Evolutionary conservation across 2,113 vertebrate genomes (phyloP).

Genomic region (Macrotis lagotis): DNA sequence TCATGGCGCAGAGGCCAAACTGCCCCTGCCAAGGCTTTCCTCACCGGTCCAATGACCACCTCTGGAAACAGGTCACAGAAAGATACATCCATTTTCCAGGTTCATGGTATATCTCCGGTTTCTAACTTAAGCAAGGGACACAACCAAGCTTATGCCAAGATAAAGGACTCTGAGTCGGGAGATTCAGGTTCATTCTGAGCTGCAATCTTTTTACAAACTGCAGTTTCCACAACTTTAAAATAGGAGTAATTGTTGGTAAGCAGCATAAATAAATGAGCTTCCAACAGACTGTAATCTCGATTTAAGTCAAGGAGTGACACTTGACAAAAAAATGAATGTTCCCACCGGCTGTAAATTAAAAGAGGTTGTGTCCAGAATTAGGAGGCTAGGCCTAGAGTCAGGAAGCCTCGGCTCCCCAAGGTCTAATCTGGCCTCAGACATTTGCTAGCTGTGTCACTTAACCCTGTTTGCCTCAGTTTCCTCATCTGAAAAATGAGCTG

Average conservation of each 20-base stretch:
- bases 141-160: background rate
- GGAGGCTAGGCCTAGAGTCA: background rate
- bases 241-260: background rate
- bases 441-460: background rate
- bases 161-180: background rate
- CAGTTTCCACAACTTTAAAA: background rate
- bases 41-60: background rate
- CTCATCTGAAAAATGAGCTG: background rate
- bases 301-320: background rate
- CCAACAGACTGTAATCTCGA: background rate
- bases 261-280: background rate
- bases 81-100: background rate
- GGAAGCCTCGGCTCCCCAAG: background rate
- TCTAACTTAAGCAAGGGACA: background rate
- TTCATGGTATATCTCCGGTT: background rate
- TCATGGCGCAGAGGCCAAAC: background rate
- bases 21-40: background rate
- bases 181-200: background rate
- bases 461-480: background rate
- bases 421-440: background rate
- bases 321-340: background rate
- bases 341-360: too few species aligned
- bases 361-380: too few species aligned
- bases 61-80: background rate
- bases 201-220: background rate